A percentile compares a stretch with the other conserved stretches of the same genome.
These are phyloP conservation scores for Rhineura floridana DNA, from an alignment of 2,113 vertebrate species.

Conservation along the genomic window DNA sequence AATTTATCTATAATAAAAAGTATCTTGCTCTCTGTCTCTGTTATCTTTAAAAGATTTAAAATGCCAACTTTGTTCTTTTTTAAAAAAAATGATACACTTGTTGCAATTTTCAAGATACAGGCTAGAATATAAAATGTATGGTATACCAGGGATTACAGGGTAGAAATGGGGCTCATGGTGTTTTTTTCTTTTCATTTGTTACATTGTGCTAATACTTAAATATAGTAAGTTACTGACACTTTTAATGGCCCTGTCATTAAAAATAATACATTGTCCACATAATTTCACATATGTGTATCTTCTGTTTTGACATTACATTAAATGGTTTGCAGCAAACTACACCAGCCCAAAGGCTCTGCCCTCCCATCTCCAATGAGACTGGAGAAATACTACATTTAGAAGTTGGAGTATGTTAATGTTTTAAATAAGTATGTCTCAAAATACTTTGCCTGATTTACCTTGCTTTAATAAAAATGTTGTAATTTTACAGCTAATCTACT, in stretches of 20 bases:
- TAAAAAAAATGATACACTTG: background rate
- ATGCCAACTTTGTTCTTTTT: background rate
- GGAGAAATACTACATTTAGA: conserved; percentile 31
- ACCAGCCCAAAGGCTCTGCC: background rate
- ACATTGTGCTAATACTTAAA: conserved; percentile 20
- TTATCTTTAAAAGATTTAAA: background rate
- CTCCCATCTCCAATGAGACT: conserved; percentile 10
- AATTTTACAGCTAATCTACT: conserved; percentile 23
- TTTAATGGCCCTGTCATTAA: conserved; percentile 13
- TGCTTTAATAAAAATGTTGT: conserved; percentile 22
- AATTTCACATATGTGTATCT: conserved; percentile 5
- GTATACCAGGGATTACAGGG: background rate
- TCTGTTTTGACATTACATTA: conserved; percentile 34
- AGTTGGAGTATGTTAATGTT: conserved; percentile 25
- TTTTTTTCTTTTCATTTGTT: conserved; percentile 19
- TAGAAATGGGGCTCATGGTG: conserved; percentile 1
- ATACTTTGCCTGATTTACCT: conserved; percentile 26
- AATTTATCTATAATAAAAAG: background rate
- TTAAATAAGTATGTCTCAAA: conserved; percentile 49
- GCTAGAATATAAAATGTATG: background rate
- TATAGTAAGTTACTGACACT: background rate
- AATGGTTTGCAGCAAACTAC: conserved; percentile 30
- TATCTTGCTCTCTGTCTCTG: background rate
- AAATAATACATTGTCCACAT: conserved; percentile 22
- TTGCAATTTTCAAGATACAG: background rate